A percentile compares a stretch with the other conserved stretches of the same genome.
phyloP scores from a whole-genome alignment of 1,140 invertebrate species.

The Euura lappo region DNA sequence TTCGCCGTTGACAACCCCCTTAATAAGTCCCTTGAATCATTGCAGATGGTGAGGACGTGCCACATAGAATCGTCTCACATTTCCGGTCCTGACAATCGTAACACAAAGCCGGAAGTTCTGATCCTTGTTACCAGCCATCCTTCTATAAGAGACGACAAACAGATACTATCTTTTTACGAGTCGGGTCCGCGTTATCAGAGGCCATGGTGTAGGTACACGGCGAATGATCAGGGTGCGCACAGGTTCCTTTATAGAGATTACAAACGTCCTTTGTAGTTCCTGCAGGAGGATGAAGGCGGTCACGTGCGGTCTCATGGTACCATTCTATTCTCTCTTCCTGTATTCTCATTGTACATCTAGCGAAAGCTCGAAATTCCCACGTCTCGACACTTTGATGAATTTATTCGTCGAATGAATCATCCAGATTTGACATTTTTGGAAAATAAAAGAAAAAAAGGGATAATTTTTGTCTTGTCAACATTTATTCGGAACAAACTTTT shows the following conservation, averaged over 20 bases:
- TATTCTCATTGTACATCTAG: too few relatives aligned
- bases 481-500: too few relatives aligned
- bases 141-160: not conserved
- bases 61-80: not conserved
- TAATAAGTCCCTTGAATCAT: too few relatives aligned
- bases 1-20: too few relatives aligned
- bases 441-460: too few relatives aligned
- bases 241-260: not conserved
- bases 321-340: not conserved
- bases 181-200: not conserved
- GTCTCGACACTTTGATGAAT: too few relatives aligned
- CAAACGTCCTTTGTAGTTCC: not conserved
- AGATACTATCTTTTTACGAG: not conserved
- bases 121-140: not conserved
- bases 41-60: not conserved
- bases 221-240: not conserved
- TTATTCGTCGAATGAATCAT: too few relatives aligned
- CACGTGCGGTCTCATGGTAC: not conserved
- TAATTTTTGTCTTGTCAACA: too few relatives aligned
- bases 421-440: too few relatives aligned
- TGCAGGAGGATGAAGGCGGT: not conserved
- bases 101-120: not conserved
- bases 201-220: too few relatives aligned
- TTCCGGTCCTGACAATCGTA: not conserved
- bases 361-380: too few relatives aligned